phyloP scores from a whole-genome alignment of 2,888 invertebrate genomes.

The Stenodera caucasica region DNA sequence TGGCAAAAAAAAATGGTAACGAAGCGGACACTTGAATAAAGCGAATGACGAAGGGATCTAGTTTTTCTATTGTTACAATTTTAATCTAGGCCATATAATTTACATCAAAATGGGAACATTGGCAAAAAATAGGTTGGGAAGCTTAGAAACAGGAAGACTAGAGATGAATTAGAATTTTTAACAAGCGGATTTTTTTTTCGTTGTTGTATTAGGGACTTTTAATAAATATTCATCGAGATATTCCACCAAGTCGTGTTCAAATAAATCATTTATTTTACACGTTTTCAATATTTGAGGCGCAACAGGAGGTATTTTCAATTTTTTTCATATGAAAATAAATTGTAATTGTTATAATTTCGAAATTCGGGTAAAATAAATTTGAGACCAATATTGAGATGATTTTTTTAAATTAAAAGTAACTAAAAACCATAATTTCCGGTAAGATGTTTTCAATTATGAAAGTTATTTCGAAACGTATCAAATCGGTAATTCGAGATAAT shows the following conservation, averaged over 20 bases:
- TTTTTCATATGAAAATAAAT: too few species aligned
- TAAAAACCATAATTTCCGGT: not conserved
- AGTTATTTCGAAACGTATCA: not conserved
- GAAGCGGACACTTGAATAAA: not conserved
- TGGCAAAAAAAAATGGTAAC: not conserved
- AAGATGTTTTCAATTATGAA: not conserved
- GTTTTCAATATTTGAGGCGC: not conserved
- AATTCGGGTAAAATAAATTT: too few species aligned
- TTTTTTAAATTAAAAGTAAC: not conserved
- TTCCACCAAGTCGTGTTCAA: not conserved
- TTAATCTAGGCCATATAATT: not conserved
- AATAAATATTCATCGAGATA: constrained; percentile 1
- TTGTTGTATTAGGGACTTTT: not conserved
- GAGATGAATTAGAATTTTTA: not conserved
- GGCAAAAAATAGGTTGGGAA: not conserved
- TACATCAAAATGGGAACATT: not conserved
- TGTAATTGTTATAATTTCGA: too few species aligned
- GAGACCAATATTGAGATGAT: not conserved
- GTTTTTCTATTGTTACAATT: not conserved
- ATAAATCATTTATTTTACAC: not conserved
- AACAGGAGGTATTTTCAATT: not conserved
- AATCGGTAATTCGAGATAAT: not conserved
- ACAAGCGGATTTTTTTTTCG: not conserved
- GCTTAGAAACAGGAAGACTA: not conserved
- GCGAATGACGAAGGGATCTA: not conserved